A percentile compares a stretch with the other conserved stretches of the same genome.
phyloP scores from a whole-genome alignment of 2,888 invertebrate species.

The Drepana falcataria region DNA sequence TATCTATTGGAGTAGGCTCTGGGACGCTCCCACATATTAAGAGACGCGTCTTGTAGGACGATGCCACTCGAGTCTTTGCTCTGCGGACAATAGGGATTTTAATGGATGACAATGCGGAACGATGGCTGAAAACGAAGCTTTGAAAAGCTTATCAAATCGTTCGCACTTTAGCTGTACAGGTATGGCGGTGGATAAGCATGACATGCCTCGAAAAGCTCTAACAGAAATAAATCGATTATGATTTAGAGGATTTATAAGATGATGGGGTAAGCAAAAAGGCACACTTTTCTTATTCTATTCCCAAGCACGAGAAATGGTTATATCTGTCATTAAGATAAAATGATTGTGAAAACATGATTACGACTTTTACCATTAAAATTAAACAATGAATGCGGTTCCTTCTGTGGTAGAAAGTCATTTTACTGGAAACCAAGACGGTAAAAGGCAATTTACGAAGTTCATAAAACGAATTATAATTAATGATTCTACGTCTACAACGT shows the following conservation, averaged over 20 bases:
- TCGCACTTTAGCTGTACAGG: neutral
- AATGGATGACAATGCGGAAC: conserved; percentile 3
- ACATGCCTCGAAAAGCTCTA: neutral
- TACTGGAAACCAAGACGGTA: neutral
- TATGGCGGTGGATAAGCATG: neutral
- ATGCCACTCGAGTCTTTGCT: conserved; percentile 84
- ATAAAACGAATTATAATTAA: neutral
- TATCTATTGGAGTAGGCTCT: conserved; percentile 89
- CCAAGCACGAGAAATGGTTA: neutral
- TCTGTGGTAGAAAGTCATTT: neutral
- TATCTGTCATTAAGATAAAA: neutral
- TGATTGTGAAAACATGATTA: neutral
- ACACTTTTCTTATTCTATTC: neutral
- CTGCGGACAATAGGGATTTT: conserved; percentile 68
- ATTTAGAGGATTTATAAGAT: neutral
- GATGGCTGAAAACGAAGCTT: neutral
- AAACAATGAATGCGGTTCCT: neutral
- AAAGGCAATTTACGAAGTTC: neutral
- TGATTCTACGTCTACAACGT: neutral
- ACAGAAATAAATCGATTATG: too few species aligned
- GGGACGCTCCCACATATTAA: conserved; percentile 90
- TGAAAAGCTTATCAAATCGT: neutral
- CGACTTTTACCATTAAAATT: neutral
- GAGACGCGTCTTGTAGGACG: conserved; percentile 81
- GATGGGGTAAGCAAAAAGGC: neutral